These are phyloP conservation scores for Microtus montanus DNA, from an alignment of 2,113 vertebrate genomes.

Conservation along the genomic window DNA sequence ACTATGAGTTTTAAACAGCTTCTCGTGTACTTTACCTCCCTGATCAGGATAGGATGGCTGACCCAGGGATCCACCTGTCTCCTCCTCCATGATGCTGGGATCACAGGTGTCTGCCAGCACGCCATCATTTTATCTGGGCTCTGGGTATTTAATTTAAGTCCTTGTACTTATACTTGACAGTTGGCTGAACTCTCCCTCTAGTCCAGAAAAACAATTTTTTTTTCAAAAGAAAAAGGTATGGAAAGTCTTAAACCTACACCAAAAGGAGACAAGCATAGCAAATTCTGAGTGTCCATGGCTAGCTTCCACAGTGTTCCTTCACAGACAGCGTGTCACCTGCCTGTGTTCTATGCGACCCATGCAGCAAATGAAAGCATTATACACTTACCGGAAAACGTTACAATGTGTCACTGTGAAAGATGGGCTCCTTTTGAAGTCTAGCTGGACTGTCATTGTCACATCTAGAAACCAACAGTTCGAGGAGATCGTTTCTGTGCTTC, in stretches of 20 bases:
- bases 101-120: background rate
- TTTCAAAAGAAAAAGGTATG: background rate
- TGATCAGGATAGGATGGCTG: background rate
- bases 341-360: background rate
- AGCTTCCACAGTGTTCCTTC: background rate
- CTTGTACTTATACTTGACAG: background rate
- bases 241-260: background rate
- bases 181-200: background rate
- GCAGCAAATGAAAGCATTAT: background rate
- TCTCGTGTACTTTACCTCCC: background rate
- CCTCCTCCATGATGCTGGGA: background rate
- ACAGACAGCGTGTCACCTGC: background rate
- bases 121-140: background rate
- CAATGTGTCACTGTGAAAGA: background rate
- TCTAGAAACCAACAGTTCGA: background rate
- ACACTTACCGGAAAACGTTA: constrained; percentile 10
- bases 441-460: background rate
- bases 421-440: background rate
- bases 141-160: background rate
- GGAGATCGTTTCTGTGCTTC: background rate
- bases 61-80: no score
- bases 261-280: background rate
- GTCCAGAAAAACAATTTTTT: background rate
- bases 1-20: background rate
- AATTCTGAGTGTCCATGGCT: background rate